These are phyloP conservation scores for Brachyhypopomus occidentalis DNA, from an alignment of 2,113 vertebrate genomes.

Conservation along the genomic window DNA sequence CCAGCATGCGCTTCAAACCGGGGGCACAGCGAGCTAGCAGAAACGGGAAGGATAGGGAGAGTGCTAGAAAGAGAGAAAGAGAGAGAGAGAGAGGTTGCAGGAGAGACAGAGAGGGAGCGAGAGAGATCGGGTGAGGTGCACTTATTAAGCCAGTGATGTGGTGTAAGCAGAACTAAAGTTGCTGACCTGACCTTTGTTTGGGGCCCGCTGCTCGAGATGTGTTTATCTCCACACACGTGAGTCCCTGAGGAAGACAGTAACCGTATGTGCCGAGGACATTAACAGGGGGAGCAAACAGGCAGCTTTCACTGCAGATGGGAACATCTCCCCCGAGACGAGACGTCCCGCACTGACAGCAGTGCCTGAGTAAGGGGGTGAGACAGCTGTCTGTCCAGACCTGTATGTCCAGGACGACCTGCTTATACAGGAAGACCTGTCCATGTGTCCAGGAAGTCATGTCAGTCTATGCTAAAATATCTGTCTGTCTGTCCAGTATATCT, in stretches of 20 bases:
- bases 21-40: conserved; percentile 15
- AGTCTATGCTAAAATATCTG: no score
- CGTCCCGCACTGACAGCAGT: not conserved
- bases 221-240: conserved; percentile 29
- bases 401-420: no score
- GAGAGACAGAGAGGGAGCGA: not conserved
- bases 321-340: conserved; percentile 16
- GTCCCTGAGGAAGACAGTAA: conserved; percentile 7
- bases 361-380: not conserved
- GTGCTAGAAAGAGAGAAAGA: not conserved
- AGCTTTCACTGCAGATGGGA: conserved; percentile 21
- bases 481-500: no score
- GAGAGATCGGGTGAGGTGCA: conserved; percentile 39
- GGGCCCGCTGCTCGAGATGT: conserved; percentile 42
- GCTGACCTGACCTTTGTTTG: conserved; percentile 51
- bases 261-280: not conserved
- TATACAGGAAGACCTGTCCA: no score
- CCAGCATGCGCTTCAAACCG: conserved; percentile 26
- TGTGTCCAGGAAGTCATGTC: no score
- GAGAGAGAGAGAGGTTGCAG: not conserved
- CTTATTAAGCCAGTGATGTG: conserved; percentile 53
- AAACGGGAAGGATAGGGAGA: not conserved
- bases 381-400: no score
- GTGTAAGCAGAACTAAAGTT: conserved; percentile 55
- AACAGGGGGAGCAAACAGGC: conserved; percentile 25